Evolutionary conservation across 2,797 vertebrate species (phyloP).

Genomic region (Girardinus metallicus): DNA sequence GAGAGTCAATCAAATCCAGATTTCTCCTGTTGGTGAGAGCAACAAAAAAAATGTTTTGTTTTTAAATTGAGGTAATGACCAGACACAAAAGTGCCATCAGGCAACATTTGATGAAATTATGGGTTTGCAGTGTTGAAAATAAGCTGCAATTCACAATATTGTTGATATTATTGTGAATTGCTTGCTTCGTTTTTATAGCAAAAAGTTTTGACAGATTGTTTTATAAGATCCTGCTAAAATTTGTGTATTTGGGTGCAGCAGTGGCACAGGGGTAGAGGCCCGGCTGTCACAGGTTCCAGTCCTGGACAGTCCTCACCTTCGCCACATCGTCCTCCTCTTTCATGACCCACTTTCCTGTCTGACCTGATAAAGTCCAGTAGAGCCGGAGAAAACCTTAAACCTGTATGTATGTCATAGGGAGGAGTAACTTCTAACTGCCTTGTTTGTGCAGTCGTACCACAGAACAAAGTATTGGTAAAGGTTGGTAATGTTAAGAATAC

Average conservation of each 20-base stretch:
- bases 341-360: too few relatives aligned
- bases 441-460: not conserved
- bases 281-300: too few relatives aligned
- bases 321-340: too few relatives aligned
- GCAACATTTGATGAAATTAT: not conserved
- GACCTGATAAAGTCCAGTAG: too few relatives aligned
- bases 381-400: too few relatives aligned
- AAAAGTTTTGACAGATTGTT: not conserved
- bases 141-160: not conserved
- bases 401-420: not conserved
- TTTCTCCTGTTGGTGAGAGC: conserved; percentile 22
- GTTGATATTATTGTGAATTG: not conserved
- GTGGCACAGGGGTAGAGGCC: too few relatives aligned
- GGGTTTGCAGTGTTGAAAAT: not conserved
- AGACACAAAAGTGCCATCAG: not conserved
- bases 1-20: conserved; percentile 64
- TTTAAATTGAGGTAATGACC: not conserved
- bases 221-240: not conserved
- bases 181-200: not conserved
- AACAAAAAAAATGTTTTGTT: conserved; percentile 13
- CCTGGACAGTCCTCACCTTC: too few relatives aligned
- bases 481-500: not conserved
- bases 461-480: not conserved
- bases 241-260: not conserved
- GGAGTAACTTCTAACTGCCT: not conserved